A percentile compares a stretch with the other conserved stretches of the same genome.
Evolutionary conservation across 2,113 vertebrate genomes (phyloP).

Genomic region (Tangachromis dhanisi): DNA sequence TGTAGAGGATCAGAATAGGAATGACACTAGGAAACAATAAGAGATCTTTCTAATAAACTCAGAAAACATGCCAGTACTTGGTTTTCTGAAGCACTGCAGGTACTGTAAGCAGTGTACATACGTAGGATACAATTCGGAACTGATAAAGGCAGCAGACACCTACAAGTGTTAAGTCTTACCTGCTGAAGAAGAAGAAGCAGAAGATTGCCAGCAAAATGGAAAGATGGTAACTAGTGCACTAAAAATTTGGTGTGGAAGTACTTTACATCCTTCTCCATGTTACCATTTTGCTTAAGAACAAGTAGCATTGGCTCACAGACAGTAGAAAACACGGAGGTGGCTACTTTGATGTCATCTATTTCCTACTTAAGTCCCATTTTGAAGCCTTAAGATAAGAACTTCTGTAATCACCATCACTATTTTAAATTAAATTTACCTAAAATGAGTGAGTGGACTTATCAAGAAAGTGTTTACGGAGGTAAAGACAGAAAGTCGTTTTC

Average conservation of each 20-base stretch:
- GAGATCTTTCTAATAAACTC: neutral
- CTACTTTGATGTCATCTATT: neutral
- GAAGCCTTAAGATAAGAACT: neutral
- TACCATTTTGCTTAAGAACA: neutral
- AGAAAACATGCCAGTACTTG: neutral
- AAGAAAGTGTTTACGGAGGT: neutral
- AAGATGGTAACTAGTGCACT: neutral
- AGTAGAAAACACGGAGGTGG: neutral
- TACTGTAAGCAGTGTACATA: neutral
- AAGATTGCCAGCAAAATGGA: neutral
- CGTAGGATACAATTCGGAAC: neutral
- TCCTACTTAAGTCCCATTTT: neutral
- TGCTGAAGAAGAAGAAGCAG: neutral
- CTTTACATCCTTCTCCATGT: neutral
- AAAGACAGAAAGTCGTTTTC: neutral
- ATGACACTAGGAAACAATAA: neutral
- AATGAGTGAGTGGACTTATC: neutral
- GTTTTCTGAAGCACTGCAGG: neutral
- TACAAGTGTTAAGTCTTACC: neutral
- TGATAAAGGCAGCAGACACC: neutral
- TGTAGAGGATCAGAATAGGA: neutral
- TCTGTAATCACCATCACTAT: neutral
- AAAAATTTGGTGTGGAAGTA: neutral
- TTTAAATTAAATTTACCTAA: accelerated
- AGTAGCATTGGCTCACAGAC: neutral